These are phyloP conservation scores for Smithornis capensis DNA, from an alignment of 2,113 vertebrate genomes.

Conservation along the genomic window DNA sequence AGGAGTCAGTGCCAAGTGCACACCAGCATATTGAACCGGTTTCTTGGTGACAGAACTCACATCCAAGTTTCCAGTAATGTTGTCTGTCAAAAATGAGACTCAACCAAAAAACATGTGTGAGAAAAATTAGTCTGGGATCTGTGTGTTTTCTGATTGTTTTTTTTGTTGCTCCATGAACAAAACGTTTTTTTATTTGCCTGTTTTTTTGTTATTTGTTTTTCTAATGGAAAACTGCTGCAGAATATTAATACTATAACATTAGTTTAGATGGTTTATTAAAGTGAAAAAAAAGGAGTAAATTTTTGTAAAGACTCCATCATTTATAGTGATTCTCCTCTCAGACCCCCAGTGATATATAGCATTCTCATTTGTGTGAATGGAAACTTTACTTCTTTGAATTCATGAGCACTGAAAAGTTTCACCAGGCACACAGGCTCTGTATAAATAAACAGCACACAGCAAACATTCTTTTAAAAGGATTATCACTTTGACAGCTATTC, in stretches of 20 bases:
- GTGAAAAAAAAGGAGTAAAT: neutral
- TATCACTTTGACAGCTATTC: constrained; percentile 63
- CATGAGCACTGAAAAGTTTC: constrained; percentile 37
- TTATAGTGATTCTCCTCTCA: neutral
- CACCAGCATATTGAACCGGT: neutral
- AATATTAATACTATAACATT: neutral
- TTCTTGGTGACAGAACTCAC: neutral
- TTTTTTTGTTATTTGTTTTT: neutral
- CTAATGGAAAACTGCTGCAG: neutral
- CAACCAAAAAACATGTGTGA: neutral
- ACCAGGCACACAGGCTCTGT: constrained; percentile 3
- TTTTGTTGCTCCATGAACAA: neutral
- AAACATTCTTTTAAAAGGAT: constrained; percentile 55
- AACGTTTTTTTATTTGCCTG: neutral
- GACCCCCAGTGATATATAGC: neutral
- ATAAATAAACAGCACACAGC: constrained; percentile 49
- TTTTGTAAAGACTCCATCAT: neutral
- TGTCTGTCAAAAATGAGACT: neutral
- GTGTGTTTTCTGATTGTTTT: neutral
- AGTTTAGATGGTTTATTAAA: neutral
- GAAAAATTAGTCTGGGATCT: neutral
- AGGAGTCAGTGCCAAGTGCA: neutral
- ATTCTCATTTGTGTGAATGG: neutral
- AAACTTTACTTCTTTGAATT: constrained; percentile 44
- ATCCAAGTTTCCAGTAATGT: neutral